Evolutionary conservation across 2,888 invertebrate species (phyloP).

Genomic region (Drosophila meridiana): DNA sequence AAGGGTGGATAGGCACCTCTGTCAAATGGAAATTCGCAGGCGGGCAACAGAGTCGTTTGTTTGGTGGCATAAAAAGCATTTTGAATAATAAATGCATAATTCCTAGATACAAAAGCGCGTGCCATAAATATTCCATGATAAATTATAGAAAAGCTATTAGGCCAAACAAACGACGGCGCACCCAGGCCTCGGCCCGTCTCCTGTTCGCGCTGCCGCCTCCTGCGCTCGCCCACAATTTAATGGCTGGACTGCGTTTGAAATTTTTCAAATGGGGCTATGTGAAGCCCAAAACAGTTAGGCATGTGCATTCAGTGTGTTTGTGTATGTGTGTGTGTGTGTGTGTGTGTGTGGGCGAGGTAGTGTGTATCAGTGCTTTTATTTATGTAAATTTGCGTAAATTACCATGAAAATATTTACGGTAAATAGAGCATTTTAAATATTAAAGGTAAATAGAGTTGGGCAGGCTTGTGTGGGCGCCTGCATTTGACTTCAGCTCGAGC

Average conservation of each 20-base stretch:
- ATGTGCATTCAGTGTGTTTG: slow-evolving; percentile 8
- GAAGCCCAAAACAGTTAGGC: slow-evolving; percentile 40
- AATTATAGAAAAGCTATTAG: slow-evolving; percentile 82
- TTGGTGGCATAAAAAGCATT: slow-evolving; percentile 61
- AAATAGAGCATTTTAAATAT: slow-evolving; percentile 74
- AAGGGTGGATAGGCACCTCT: not conserved
- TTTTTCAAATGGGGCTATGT: slow-evolving; percentile 77
- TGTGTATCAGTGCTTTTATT: slow-evolving; percentile 56
- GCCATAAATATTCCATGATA: slow-evolving; percentile 77
- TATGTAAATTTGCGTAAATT: slow-evolving; percentile 78
- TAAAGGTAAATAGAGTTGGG: slow-evolving; percentile 53
- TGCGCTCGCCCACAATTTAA: slow-evolving; percentile 31
- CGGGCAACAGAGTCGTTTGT: slow-evolving; percentile 24
- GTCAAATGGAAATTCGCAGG: slow-evolving; percentile 8
- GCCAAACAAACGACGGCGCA: slow-evolving; percentile 66
- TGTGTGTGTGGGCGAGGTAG: not conserved
- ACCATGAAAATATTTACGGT: slow-evolving; percentile 75
- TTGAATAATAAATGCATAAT: slow-evolving; percentile 79
- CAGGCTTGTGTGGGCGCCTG: slow-evolving; percentile 24
- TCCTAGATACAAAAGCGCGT: slow-evolving; percentile 76
- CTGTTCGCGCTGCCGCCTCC: not conserved
- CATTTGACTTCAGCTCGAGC: slow-evolving; percentile 31
- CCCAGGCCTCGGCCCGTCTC: slow-evolving; percentile 13
- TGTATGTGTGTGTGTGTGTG: slow-evolving; percentile 1
- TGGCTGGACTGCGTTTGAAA: slow-evolving; percentile 72